Evolutionary conservation across 1,140 invertebrate species (phyloP).

Genomic region (Pseudoatta argentina): DNA sequence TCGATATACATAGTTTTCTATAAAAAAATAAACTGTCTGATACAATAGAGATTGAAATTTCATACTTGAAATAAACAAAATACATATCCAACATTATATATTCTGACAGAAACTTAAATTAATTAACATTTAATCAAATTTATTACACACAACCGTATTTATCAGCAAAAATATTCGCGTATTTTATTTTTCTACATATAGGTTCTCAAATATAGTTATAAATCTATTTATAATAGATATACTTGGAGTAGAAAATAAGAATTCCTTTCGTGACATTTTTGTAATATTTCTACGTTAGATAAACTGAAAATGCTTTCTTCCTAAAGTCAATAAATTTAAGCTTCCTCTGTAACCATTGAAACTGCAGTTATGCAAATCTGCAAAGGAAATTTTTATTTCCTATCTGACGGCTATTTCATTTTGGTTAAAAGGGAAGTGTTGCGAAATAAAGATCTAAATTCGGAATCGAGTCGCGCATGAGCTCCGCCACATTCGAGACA

Average conservation of each 20-base stretch:
- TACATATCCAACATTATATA: neutral
- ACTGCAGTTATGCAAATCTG: conserved; percentile 11
- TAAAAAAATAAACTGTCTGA: neutral
- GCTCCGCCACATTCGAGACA: neutral
- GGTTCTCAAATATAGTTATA: neutral
- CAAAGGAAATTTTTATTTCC: conserved; percentile 24
- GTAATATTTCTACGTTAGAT: neutral
- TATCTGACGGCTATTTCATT: conserved; percentile 14
- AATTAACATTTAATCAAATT: neutral
- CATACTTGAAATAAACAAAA: neutral
- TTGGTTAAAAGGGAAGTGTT: conserved; percentile 21
- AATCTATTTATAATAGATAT: neutral
- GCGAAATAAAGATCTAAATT: conserved; percentile 4
- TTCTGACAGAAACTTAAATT: neutral
- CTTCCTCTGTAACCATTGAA: neutral
- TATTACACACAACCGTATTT: neutral
- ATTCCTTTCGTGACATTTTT: neutral
- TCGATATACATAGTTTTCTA: neutral
- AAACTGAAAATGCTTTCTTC: neutral
- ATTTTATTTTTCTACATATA: neutral
- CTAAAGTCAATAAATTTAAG: conserved; percentile 20
- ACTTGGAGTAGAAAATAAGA: neutral
- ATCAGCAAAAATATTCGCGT: neutral
- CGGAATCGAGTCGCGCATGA: neutral
- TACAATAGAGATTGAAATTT: neutral